Conservation (phyloP, 2,113 vertebrate genomes). For the Xiphias gladius region DNA sequence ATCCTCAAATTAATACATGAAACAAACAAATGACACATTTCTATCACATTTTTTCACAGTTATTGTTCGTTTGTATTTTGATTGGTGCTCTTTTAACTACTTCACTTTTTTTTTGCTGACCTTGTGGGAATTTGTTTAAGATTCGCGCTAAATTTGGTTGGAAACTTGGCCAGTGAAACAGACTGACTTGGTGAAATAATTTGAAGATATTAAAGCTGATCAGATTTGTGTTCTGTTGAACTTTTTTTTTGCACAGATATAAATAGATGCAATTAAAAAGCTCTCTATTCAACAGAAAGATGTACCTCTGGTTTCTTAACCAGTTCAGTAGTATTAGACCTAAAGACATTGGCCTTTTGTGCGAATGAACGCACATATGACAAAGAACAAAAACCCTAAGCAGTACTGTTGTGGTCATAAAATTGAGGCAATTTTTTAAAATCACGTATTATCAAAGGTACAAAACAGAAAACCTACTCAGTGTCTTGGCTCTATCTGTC, state of each 20-base stretch:
- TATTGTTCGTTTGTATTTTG: background rate
- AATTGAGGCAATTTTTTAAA: background rate
- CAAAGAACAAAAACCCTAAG: background rate
- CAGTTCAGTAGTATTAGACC: conserved; percentile 1
- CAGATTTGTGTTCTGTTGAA: conserved; percentile 16
- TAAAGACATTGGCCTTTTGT: background rate
- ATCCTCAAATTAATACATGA: too few relatives aligned
- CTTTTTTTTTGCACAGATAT: conserved; percentile 17
- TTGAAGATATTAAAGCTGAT: conserved; percentile 12
- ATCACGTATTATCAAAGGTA: background rate
- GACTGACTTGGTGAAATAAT: too few relatives aligned
- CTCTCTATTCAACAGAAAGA: conserved; percentile 9
- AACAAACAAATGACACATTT: background rate
- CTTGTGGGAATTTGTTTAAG: too few relatives aligned
- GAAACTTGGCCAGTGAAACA: background rate
- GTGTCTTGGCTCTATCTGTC: background rate
- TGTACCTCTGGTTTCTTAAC: background rate
- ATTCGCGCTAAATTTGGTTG: background rate
- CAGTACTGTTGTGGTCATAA: background rate
- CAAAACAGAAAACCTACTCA: conserved; percentile 25
- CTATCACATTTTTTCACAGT: background rate
- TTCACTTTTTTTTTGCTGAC: too few relatives aligned
- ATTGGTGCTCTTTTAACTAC: too few relatives aligned
- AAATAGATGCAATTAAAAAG: background rate
- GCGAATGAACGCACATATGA: background rate